Evolutionary conservation across 2,888 invertebrate genomes (phyloP), one percentile per base, ranked within the genome.

Genomic region (Xestia rhomboidea): DNA sequence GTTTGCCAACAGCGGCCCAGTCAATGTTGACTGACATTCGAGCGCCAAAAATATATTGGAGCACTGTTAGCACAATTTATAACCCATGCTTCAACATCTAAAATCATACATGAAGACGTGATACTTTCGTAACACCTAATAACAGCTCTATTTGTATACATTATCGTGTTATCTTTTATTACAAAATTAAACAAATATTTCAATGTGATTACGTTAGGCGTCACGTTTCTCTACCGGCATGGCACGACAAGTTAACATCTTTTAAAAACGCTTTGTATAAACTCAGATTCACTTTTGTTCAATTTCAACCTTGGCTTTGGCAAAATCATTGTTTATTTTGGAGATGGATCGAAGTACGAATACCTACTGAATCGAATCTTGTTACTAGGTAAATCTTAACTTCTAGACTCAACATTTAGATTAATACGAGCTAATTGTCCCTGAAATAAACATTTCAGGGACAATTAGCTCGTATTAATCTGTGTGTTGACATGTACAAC

Each of bases 81-180:
- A 10, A 49, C 51, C 38, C 8, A 38, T 21, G 62, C 30, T 38
- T 54, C 74, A n/a, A 41, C 34, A 66, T 74, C 41, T 66, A 44
- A 66, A 57, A 64, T 49, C 54, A 41, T 34, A 30, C 34, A 38
- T 10, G 18, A 49, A 0, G 11, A 34, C n/a, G 24, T 54, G 38
- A n/a, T 57, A 76, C 68, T 57, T 71, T 78, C 41, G 82, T 60
- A 82, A 66, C 34, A 24, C 27, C 27, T 60, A 60, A 38, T 57
- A 46, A 24, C 41, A 24, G 7, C 54, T 49, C 15, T 79, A 49
- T 64, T 81, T 66, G 51, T 64, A 38, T 62, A 71, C 54, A 62
- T 81, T 54, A 84, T 68, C 81, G 18, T 72, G 64, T 72, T 81
- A 82, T 81, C 85, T 82, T 75, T 57, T 76, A 85, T 81, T 72